These are phyloP conservation scores for Ptychochromis oligacanthus DNA, from an alignment of 2,113 vertebrate genomes.

Conservation along the genomic window DNA sequence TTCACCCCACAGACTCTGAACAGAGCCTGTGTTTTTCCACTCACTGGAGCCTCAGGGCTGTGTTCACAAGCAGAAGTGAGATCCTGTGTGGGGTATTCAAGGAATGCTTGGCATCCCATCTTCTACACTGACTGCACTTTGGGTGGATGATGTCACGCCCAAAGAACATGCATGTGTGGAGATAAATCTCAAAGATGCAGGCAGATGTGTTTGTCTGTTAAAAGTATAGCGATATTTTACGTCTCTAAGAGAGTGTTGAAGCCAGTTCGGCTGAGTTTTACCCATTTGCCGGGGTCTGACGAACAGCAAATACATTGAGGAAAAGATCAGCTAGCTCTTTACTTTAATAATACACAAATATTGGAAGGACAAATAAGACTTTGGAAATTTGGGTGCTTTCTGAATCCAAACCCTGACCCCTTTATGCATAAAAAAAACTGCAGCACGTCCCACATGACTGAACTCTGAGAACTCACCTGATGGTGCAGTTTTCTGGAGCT, in stretches of 20 bases:
- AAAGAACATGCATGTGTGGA: conserved; percentile 25
- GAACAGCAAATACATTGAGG: neutral
- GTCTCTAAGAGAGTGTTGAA: neutral
- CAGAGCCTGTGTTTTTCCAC: conserved; percentile 74
- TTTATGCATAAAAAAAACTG: conserved; percentile 4
- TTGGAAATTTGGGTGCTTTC: neutral
- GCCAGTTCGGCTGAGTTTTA: neutral
- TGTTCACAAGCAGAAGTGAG: conserved; percentile 69
- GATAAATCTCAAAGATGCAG: conserved; percentile 9
- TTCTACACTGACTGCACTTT: conserved; percentile 37
- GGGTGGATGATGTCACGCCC: conserved; percentile 65
- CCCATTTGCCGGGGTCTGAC: neutral
- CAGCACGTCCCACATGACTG: conserved; percentile 16
- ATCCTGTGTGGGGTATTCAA: conserved; percentile 70
- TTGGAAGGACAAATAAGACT: neutral
- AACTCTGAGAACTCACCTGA: neutral
- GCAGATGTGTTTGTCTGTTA: neutral
- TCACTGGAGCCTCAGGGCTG: conserved; percentile 35
- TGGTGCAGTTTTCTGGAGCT: neutral
- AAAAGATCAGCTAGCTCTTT: neutral
- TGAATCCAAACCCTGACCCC: neutral
- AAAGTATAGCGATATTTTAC: neutral
- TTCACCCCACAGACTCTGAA: conserved; percentile 10
- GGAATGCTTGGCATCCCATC: conserved; percentile 74
- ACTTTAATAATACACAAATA: neutral